These are phyloP conservation scores for Toxotes chatareus DNA, from an alignment of 2,113 vertebrate genomes.

Conservation along the genomic window DNA sequence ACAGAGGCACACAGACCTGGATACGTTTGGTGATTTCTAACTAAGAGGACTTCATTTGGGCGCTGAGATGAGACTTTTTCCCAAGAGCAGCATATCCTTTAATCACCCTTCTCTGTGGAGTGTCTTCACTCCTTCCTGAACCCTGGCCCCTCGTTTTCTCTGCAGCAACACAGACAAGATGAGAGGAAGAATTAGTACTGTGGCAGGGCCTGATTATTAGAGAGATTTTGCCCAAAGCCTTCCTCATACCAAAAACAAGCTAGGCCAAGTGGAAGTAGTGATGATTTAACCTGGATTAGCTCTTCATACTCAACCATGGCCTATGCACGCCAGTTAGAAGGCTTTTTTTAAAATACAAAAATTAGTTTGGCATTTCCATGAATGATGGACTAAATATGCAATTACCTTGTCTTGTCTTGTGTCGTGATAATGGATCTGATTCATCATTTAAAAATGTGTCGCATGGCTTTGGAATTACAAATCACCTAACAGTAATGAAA, in stretches of 20 bases:
- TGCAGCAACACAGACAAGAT: constrained; percentile 45
- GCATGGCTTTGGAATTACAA: background rate
- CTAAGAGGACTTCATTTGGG: constrained; percentile 20
- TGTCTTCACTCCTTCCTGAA: constrained; percentile 57
- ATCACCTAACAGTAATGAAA: background rate
- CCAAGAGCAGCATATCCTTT: constrained; percentile 51
- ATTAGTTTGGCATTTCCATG: background rate
- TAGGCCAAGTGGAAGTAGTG: constrained; percentile 40
- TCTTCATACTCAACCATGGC: constrained; percentile 26
- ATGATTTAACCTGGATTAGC: constrained; percentile 60
- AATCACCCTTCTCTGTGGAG: constrained; percentile 59
- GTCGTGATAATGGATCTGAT: background rate
- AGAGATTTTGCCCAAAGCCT: constrained; percentile 47
- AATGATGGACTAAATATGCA: constrained; percentile 10
- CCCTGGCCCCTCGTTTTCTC: constrained; percentile 51
- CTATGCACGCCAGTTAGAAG: constrained; percentile 2
- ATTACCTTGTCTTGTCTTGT: constrained; percentile 7
- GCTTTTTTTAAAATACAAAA: background rate
- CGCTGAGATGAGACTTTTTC: constrained; percentile 22
- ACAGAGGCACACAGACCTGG: constrained; percentile 1
- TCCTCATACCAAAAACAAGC: constrained; percentile 50
- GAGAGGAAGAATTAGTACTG: constrained; percentile 58
- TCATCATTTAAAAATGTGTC: constrained; percentile 9
- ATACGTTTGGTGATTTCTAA: constrained; percentile 15
- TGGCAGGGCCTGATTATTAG: constrained; percentile 57